Percentiles rank a stretch among this genome's conserved stretches.
Conservation (phyloP, 2,888 invertebrate species). For the Zygogramma bicolorata region DNA sequence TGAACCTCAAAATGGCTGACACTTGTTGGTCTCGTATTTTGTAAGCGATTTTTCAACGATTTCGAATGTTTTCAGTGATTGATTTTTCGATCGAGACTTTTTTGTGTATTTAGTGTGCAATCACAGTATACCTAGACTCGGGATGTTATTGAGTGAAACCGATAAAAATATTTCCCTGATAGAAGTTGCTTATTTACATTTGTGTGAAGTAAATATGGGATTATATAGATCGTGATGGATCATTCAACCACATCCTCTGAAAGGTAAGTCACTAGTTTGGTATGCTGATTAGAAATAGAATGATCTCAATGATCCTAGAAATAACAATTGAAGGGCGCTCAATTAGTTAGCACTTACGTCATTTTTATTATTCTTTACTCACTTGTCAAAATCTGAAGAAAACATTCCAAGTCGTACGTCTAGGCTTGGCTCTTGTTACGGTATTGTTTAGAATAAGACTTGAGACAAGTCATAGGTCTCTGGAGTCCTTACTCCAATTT, state of each 20-base stretch:
- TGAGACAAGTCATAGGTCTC: neutral
- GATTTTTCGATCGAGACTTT: conserved; percentile 17
- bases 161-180: conserved; percentile 59
- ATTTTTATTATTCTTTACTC: conserved; percentile 49
- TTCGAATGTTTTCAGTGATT: conserved; percentile 53
- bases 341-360: conserved; percentile 53
- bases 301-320: conserved; percentile 34
- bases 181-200: conserved; percentile 57
- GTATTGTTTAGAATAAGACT: conserved; percentile 51
- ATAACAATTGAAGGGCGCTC: conserved; percentile 46
- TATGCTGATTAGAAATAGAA: conserved; percentile 15
- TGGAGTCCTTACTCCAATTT: neutral
- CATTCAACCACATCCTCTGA: conserved; percentile 55
- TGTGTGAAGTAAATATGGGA: conserved; percentile 55
- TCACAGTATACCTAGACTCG: conserved; percentile 39
- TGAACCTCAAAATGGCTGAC: conserved; percentile 63
- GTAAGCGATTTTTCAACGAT: conserved; percentile 56
- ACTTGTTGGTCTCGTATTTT: conserved; percentile 64
- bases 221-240: conserved; percentile 60
- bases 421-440: conserved; percentile 45
- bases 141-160: conserved; percentile 58
- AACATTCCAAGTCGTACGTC: conserved; percentile 45
- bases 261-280: conserved; percentile 51
- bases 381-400: conserved; percentile 47
- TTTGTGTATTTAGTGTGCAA: conserved; percentile 26